phyloP scores from a whole-genome alignment of 2,888 invertebrate genomes.

The Perizoma flavofasciatum region DNA sequence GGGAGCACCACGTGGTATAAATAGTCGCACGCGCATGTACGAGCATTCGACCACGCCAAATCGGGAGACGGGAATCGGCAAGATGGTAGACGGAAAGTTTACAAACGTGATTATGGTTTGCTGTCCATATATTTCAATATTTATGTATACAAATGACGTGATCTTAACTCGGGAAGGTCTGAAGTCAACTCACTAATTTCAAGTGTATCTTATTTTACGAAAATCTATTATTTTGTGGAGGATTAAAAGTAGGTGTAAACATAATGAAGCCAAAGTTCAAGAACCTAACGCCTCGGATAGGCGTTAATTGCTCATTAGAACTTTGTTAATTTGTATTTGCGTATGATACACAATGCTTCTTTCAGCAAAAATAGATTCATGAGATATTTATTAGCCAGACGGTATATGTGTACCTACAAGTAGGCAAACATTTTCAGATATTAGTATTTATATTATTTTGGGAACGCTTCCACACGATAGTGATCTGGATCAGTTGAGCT shows the following conservation, averaged over 20 bases:
- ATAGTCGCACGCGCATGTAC: constrained; percentile 74
- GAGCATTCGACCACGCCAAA: constrained; percentile 72
- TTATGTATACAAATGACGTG: too few relatives aligned
- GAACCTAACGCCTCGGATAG: constrained; percentile 12
- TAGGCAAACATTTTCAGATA: too few relatives aligned
- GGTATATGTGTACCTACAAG: not conserved
- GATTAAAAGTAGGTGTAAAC: too few relatives aligned
- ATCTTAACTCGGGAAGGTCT: too few relatives aligned
- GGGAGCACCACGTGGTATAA: constrained; percentile 72
- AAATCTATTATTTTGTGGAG: too few relatives aligned
- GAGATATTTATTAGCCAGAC: constrained; percentile 7
- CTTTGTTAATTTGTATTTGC: constrained; percentile 23
- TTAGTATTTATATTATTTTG: too few relatives aligned
- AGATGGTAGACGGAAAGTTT: constrained; percentile 34
- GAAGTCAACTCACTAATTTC: too few relatives aligned
- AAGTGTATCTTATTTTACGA: too few relatives aligned
- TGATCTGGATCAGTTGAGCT: too few relatives aligned
- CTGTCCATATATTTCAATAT: not conserved
- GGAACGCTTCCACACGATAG: too few relatives aligned
- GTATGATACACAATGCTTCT: constrained; percentile 8
- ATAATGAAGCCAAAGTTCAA: constrained; percentile 12
- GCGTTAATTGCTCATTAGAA: constrained; percentile 27
- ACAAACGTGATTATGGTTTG: constrained; percentile 11
- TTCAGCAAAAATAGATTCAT: constrained; percentile 15
- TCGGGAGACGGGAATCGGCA: constrained; percentile 68